These are phyloP conservation scores for Amphiura filiformis DNA, from an alignment of 35 echinoderm and acorn worm genomes.

Conservation along the genomic window DNA sequence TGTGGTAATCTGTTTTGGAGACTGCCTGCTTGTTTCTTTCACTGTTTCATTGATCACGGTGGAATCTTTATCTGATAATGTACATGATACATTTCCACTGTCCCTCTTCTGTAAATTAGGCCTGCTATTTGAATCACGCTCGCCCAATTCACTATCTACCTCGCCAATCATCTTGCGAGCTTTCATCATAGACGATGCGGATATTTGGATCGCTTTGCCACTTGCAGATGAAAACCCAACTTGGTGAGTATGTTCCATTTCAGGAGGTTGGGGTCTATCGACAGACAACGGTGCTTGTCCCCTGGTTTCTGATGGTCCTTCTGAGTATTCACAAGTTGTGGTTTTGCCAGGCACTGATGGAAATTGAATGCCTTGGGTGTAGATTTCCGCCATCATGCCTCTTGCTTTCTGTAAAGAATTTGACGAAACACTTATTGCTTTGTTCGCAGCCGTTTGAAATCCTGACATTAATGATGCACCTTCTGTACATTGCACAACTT, in stretches of 20 bases:
- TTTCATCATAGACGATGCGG: constrained; percentile 38
- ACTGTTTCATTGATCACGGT: neutral
- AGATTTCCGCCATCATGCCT: neutral
- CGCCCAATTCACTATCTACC: no score
- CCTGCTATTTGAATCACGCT: no score
- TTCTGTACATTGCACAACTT: no score
- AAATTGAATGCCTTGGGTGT: neutral
- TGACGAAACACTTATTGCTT: neutral
- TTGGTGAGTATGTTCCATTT: neutral
- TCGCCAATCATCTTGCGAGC: constrained; percentile 35
- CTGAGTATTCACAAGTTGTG: no score
- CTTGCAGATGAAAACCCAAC: constrained; percentile 59
- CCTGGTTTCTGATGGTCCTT: no score
- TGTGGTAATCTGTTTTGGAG: neutral
- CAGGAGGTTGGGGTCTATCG: constrained; percentile 38
- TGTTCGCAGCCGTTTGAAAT: no score
- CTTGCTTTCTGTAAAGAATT: neutral
- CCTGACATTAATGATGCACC: no score
- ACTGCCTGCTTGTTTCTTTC: neutral
- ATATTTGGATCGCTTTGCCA: constrained; percentile 53
- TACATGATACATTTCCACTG: no score
- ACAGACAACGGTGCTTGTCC: constrained; percentile 44
- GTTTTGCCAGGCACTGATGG: no score
- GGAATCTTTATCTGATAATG: no score
- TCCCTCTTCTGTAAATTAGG: no score